phyloP scores from a whole-genome alignment of 2,888 invertebrate species.

The Schizotus pectinicornis region DNA sequence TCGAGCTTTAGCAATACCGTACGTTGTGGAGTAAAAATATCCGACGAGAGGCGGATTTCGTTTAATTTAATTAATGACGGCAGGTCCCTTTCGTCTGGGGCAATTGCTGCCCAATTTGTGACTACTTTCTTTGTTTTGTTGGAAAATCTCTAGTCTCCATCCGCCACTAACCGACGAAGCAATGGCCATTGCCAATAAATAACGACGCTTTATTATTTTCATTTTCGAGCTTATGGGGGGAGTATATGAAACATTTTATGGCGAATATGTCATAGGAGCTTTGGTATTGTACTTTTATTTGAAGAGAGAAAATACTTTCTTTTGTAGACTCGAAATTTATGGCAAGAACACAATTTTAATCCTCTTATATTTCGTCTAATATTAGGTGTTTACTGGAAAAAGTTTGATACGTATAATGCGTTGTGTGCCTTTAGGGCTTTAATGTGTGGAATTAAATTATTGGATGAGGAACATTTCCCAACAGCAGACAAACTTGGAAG shows the following conservation, averaged over 20 bases:
- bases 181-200: constrained; percentile 43
- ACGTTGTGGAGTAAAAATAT: not conserved
- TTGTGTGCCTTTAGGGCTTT: not conserved
- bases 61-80: constrained; percentile 16
- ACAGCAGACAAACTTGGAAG: constrained; percentile 11
- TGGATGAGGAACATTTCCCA: not conserved
- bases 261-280: constrained; percentile 41
- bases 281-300: constrained; percentile 38
- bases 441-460: constrained; percentile 9
- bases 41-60: constrained; percentile 15
- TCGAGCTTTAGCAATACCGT: not conserved
- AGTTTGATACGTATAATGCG: too few species aligned
- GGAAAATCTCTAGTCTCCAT: constrained; percentile 6
- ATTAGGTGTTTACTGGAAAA: not conserved
- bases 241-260: constrained; percentile 46
- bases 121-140: constrained; percentile 11
- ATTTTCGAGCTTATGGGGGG: constrained; percentile 44
- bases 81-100: constrained; percentile 10
- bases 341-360: constrained; percentile 38
- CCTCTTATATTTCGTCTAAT: constrained; percentile 17
- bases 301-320: constrained; percentile 36
- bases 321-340: constrained; percentile 40
- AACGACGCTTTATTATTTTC: constrained; percentile 47
- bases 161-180: constrained; percentile 9
- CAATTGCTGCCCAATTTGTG: constrained; percentile 13